Evolutionary conservation across 2,797 vertebrate species (phyloP).

Genomic region (Cyclopterus lumpus): DNA sequence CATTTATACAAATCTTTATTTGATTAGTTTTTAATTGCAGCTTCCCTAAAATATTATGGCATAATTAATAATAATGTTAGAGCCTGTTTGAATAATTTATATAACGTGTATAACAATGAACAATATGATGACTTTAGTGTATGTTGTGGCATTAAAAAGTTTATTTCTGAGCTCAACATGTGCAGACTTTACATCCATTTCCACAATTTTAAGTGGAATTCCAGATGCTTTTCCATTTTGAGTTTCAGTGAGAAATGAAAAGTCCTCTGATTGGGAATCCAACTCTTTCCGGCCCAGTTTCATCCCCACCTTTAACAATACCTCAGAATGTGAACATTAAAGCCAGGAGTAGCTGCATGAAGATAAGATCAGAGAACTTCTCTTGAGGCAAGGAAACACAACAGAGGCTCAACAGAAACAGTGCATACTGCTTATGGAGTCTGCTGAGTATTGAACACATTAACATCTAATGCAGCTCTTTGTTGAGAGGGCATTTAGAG

Average conservation of each 20-base stretch:
- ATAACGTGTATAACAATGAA: background rate
- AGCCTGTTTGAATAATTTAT: background rate
- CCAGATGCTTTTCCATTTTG: constrained; percentile 43
- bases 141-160: constrained; percentile 11
- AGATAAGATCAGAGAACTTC: constrained; percentile 39
- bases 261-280: constrained; percentile 8
- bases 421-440: constrained; percentile 35
- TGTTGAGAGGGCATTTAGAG: constrained; percentile 21
- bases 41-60: background rate
- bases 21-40: background rate
- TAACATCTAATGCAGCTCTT: constrained; percentile 36
- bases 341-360: constrained; percentile 24
- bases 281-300: constrained; percentile 9
- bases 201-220: constrained; percentile 17
- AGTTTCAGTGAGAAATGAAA: constrained; percentile 24
- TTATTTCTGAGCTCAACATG: constrained; percentile 29
- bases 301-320: constrained; percentile 17
- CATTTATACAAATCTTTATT: background rate
- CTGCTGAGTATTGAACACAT: constrained; percentile 57
- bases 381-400: constrained; percentile 47
- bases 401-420: constrained; percentile 50
- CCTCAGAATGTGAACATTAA: constrained; percentile 35
- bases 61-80: background rate
- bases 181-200: constrained; percentile 38
- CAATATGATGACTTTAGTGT: background rate